Evolutionary conservation across 1,140 invertebrate genomes (phyloP).

Genomic region (Diploscapter pachys): DNA sequence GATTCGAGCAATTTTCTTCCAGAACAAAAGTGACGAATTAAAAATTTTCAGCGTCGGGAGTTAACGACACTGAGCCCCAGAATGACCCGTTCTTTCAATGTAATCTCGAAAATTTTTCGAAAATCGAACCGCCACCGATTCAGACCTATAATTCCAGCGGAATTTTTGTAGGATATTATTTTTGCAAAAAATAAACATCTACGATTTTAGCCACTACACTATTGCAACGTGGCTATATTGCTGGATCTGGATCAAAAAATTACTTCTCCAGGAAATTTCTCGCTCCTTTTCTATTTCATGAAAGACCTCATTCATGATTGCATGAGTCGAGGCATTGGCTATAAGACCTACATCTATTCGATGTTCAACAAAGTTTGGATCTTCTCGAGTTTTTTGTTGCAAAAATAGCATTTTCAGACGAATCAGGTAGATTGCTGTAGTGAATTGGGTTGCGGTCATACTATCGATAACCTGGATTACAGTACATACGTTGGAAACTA

Average conservation of each 20-base stretch:
- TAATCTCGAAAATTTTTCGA: conserved; percentile 10
- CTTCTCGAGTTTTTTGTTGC: neutral
- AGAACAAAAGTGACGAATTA: neutral
- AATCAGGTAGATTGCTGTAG: conserved; percentile 6
- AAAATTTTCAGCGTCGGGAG: conserved; percentile 14
- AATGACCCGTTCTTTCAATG: conserved; percentile 2
- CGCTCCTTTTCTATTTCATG: conserved; percentile 8
- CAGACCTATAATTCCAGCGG: neutral
- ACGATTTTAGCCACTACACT: neutral
- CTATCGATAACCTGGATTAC: conserved; percentile 15
- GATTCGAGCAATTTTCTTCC: too few relatives aligned
- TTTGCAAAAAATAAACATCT: neutral
- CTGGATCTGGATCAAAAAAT: conserved; percentile 22
- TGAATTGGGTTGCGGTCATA: conserved; percentile 1
- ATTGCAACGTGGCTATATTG: conserved; percentile 13
- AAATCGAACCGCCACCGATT: neutral
- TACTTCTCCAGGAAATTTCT: conserved; percentile 16
- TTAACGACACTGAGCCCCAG: neutral
- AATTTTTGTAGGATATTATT: neutral
- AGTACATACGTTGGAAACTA: conserved; percentile 17
- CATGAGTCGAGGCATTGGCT: conserved; percentile 20
- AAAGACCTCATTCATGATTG: conserved; percentile 20
- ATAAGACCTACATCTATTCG: conserved; percentile 6
- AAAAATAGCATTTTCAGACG: neutral
- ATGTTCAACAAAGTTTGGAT: conserved; percentile 19